Percentiles rank a stretch among this genome's conserved stretches.
phyloP scores from a whole-genome alignment of 2,113 vertebrate species.

The Paramisgurnus dabryanus region DNA sequence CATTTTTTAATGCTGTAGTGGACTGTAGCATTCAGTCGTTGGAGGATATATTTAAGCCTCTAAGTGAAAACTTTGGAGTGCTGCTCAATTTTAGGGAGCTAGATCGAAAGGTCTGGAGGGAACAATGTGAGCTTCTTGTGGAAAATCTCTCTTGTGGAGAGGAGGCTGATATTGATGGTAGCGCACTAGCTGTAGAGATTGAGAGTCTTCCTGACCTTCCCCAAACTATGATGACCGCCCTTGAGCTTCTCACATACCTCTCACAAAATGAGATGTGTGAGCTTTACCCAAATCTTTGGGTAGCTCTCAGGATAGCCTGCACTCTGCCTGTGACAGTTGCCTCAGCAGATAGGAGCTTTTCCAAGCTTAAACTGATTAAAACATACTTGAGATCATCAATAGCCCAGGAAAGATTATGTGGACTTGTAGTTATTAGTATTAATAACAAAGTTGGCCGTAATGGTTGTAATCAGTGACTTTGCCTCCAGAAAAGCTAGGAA shows the following conservation, averaged over 20 bases:
- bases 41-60: slow-evolving; percentile 22
- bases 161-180: slow-evolving; percentile 32
- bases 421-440: slow-evolving; percentile 45
- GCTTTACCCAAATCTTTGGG: too few species aligned
- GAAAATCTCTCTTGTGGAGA: slow-evolving; percentile 38
- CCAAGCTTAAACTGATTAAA: slow-evolving; percentile 46
- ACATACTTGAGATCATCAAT: slow-evolving; percentile 41
- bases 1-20: slow-evolving; percentile 37
- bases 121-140: slow-evolving; percentile 43
- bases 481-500: slow-evolving; percentile 44
- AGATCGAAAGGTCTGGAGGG: slow-evolving; percentile 12
- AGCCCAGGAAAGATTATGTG: slow-evolving; percentile 45
- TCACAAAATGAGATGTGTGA: neutral
- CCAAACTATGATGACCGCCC: slow-evolving; percentile 37
- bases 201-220: slow-evolving; percentile 38
- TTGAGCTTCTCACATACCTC: slow-evolving; percentile 46
- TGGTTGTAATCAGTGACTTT: slow-evolving; percentile 44
- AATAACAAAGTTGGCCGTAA: slow-evolving; percentile 37
- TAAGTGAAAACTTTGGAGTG: neutral
- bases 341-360: slow-evolving; percentile 45
- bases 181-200: slow-evolving; percentile 38
- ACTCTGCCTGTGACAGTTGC: slow-evolving; percentile 30
- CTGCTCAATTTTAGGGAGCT: neutral
- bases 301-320: too few species aligned
- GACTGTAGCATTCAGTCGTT: slow-evolving; percentile 33